Evolutionary conservation across 2,888 invertebrate genomes (phyloP), one percentile per base, ranked within the genome.

Genomic region (Sinhomidia bicolor): DNA sequence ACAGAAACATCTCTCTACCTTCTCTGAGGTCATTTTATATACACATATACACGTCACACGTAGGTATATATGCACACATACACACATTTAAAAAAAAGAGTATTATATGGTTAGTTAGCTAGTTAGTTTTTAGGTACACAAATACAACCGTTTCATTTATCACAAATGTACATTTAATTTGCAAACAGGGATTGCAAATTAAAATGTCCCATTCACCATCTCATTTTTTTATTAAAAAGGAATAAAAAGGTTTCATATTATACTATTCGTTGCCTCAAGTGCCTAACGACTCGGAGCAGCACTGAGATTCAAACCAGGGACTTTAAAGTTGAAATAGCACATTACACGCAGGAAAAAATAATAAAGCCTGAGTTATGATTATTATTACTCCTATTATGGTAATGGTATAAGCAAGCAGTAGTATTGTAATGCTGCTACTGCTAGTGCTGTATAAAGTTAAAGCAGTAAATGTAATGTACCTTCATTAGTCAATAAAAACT

Each of bases 221-320:
- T 41, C 14, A 1, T 32, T 65, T 36, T 36, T 62, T 36, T 7
- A 68, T 36, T n/a, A n/a, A n/a, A n/a, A n/a, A n/a, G n/a, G n/a
- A n/a, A n/a, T n/a, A n/a, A n/a, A n/a, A n/a, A n/a, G n/a, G n/a
- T n/a, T n/a, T n/a, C n/a, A n/a, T n/a, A n/a, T n/a, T n/a, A n/a
- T n/a, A n/a, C n/a, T n/a, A n/a, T n/a, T n/a, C n/a, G n/a, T n/a
- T 71, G 60, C 79, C 65, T 79, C 32, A 23, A 68, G 36, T 65
- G 79, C 51, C 79, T 79, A 85, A 79, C 79, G 68, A 85, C 78
- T 78, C 79, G 68, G 85, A 78, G 85, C 60, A 44, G 44, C 51
- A 51, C n/a, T n/a, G n/a, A 51, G 51, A 44, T 36, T 36, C 7
- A 5, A 36, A 3, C 3, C 23, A 60, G n/a, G 14, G 65, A 65